phyloP scores from a whole-genome alignment of 1,140 invertebrate genomes.

The Halesus radiatus region DNA sequence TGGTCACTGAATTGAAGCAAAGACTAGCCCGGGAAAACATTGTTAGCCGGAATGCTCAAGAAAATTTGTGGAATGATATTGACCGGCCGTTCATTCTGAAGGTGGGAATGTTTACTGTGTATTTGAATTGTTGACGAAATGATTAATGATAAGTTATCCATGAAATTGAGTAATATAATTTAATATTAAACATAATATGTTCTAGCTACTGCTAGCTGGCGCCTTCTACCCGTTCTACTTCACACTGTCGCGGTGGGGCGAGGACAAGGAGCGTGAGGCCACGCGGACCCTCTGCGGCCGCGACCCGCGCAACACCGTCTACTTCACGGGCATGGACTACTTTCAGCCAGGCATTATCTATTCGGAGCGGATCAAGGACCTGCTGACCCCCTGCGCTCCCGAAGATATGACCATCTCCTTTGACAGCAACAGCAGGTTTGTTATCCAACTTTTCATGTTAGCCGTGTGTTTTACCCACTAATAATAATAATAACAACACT shows the following conservation, averaged over 20 bases:
- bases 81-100: conserved; percentile 76
- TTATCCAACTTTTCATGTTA: background rate
- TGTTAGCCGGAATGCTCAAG: conserved; percentile 59
- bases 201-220: conserved; percentile 79
- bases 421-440: conserved; percentile 70
- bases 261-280: conserved; percentile 70
- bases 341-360: conserved; percentile 84
- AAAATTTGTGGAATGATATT: conserved; percentile 63
- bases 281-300: conserved; percentile 75
- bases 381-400: conserved; percentile 57
- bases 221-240: conserved; percentile 96
- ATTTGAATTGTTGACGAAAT: no score
- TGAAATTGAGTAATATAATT: no score
- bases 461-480: no score
- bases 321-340: conserved; percentile 75
- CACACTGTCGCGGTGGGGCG: conserved; percentile 70
- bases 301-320: conserved; percentile 84
- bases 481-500: no score
- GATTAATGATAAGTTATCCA: no score
- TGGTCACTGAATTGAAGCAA: conserved; percentile 78
- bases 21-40: conserved; percentile 74
- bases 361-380: conserved; percentile 70
- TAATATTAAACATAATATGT: conserved; percentile 7
- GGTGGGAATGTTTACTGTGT: conserved; percentile 60
- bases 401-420: conserved; percentile 75